These are phyloP conservation scores for Eremobia ochroleuca DNA, from an alignment of 2,888 invertebrate genomes.

Conservation along the genomic window DNA sequence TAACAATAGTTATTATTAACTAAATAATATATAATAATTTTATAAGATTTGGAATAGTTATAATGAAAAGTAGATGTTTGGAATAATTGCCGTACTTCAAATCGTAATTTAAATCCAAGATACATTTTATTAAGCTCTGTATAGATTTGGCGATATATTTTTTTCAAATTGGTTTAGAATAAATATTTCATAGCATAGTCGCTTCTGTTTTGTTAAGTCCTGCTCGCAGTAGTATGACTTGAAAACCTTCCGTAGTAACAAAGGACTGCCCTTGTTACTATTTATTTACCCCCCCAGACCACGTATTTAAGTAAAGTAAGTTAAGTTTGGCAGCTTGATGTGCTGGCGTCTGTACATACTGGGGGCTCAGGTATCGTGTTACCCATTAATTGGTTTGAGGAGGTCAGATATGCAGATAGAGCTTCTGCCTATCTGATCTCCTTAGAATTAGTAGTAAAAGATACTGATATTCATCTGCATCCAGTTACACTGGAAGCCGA, in stretches of 20 bases:
- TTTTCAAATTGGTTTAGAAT: not conserved
- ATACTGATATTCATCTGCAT: not conserved
- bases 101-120: not conserved
- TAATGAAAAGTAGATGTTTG: not conserved
- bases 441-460: not conserved
- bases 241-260: not conserved
- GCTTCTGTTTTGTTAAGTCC: not conserved
- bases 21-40: conserved; percentile 17
- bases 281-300: too few relatives aligned
- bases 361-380: not conserved
- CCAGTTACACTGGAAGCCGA: not conserved
- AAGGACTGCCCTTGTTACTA: not conserved
- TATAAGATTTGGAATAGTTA: not conserved
- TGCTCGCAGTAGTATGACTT: not conserved
- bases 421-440: too few relatives aligned
- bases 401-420: not conserved
- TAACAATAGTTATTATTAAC: not conserved
- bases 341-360: too few relatives aligned
- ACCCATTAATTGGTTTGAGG: not conserved
- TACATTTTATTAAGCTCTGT: not conserved
- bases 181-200: not conserved
- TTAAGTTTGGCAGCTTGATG: too few relatives aligned
- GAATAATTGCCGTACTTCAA: not conserved
- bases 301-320: too few relatives aligned
- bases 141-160: not conserved